These are phyloP conservation scores for Lepidonotus clava DNA, from an alignment of 2,888 invertebrate species.

Conservation along the genomic window DNA sequence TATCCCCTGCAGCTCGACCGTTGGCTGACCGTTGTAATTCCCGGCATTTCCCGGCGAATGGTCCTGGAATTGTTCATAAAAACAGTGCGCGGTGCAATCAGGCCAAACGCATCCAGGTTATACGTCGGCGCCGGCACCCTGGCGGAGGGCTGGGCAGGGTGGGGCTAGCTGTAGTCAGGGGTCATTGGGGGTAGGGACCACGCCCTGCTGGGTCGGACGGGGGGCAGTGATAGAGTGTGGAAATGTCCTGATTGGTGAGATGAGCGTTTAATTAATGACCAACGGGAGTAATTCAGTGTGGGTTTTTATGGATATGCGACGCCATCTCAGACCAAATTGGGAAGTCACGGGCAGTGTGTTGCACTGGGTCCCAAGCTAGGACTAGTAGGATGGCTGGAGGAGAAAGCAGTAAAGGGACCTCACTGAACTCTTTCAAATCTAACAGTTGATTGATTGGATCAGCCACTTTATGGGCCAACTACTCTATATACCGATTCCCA, in stretches of 20 bases:
- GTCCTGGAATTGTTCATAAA: neutral
- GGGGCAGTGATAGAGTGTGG: neutral
- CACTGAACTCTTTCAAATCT: too few relatives aligned
- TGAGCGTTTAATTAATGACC: conserved; percentile 11
- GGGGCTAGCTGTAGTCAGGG: too few relatives aligned
- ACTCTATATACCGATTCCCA: too few relatives aligned
- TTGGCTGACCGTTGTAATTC: conserved; percentile 7
- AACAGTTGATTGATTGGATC: too few relatives aligned
- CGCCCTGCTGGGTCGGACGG: neutral
- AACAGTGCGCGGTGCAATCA: neutral
- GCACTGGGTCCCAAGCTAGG: too few relatives aligned
- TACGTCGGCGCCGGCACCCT: neutral
- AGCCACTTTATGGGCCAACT: too few relatives aligned
- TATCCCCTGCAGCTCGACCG: too few relatives aligned
- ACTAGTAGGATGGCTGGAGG: too few relatives aligned
- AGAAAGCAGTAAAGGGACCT: too few relatives aligned
- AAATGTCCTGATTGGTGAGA: neutral
- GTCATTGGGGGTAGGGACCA: neutral
- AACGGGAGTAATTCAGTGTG: neutral
- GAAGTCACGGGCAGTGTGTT: too few relatives aligned
- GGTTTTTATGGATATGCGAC: neutral
- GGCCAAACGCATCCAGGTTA: neutral
- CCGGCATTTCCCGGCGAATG: neutral
- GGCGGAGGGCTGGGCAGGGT: too few relatives aligned
- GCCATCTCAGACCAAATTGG: neutral